Evolutionary conservation across 2,113 vertebrate species (phyloP).

Genomic region (Sylvilagus bachmani): DNA sequence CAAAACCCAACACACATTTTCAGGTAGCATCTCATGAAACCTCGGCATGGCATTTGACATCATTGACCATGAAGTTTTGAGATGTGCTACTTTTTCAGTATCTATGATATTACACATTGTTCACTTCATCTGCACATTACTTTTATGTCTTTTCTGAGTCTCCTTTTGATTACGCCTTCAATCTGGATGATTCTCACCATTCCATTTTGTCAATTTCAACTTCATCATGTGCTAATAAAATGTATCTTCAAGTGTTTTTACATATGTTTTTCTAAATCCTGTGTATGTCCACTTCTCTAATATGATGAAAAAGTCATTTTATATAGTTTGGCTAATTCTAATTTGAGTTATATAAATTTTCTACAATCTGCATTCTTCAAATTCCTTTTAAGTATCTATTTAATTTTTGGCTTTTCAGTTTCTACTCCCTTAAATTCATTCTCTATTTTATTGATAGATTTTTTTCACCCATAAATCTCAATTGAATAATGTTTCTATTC

Average conservation of each 20-base stretch:
- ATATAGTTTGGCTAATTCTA: background rate
- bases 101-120: background rate
- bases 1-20: background rate
- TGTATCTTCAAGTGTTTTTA: background rate
- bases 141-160: background rate
- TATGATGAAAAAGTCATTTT: background rate
- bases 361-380: background rate
- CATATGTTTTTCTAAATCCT: background rate
- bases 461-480: background rate
- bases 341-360: background rate
- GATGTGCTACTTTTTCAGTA: background rate
- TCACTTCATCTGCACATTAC: background rate
- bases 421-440: background rate
- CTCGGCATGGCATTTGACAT: background rate
- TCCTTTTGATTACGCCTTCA: background rate
- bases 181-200: background rate
- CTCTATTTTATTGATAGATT: background rate
- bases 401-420: background rate
- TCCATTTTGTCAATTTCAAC: background rate
- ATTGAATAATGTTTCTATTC: background rate
- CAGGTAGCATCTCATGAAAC: no score
- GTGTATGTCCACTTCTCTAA: background rate
- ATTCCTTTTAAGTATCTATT: background rate
- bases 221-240: background rate
- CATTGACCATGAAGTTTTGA: background rate